Conservation (phyloP, 1,140 invertebrate genomes). For the Anoplolepis gracilipes region DNA sequence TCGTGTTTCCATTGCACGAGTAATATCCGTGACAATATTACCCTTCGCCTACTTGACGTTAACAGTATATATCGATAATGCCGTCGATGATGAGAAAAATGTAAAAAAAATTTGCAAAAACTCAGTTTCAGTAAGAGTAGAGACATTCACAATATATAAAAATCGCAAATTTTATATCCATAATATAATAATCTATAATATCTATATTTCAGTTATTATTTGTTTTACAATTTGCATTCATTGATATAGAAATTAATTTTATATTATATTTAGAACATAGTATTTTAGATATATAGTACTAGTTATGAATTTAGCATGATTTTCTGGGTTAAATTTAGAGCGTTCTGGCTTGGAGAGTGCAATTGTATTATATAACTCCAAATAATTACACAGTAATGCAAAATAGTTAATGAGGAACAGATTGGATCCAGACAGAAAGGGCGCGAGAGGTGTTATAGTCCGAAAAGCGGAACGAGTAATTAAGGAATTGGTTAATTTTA, state of each 20-base stretch:
- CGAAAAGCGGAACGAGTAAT: constrained; percentile 80
- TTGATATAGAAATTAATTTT: background rate
- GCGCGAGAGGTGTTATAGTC: constrained; percentile 59
- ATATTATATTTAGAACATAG: background rate
- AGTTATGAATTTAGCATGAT: background rate
- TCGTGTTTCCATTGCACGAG: constrained; percentile 64
- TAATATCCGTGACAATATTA: constrained; percentile 75
- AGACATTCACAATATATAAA: background rate
- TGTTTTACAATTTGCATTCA: background rate
- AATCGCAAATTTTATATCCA: background rate
- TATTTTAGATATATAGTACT: background rate
- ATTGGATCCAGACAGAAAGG: constrained; percentile 70
- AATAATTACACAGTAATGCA: constrained; percentile 46
- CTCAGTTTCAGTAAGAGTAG: background rate
- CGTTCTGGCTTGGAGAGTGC: background rate
- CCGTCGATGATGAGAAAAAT: constrained; percentile 28
- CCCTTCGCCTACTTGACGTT: constrained; percentile 29
- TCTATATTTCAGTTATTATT: background rate
- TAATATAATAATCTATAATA: no score
- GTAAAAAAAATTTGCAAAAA: background rate
- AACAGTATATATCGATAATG: background rate
- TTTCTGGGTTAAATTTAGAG: background rate
- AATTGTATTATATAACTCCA: background rate
- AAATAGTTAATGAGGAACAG: constrained; percentile 76
- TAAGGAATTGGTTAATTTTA: constrained; percentile 83